These are phyloP conservation scores for Neogobius melanostomus DNA, from an alignment of 2,113 vertebrate species.

Conservation along the genomic window DNA sequence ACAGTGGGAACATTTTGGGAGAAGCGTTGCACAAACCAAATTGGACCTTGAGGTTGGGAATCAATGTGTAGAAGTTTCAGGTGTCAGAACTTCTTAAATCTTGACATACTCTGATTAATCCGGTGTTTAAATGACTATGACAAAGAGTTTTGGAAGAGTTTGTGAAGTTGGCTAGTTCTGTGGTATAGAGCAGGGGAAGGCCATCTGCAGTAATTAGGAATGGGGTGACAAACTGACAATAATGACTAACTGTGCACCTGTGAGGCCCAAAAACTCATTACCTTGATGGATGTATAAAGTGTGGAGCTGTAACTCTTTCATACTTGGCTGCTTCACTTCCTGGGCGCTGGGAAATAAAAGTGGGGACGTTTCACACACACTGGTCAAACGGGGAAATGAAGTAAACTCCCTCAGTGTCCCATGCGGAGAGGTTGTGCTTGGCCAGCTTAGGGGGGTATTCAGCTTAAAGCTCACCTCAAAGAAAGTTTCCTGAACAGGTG, in stretches of 20 bases:
- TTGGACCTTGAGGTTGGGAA: too few relatives aligned
- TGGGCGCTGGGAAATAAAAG: not conserved
- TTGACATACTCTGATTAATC: too few relatives aligned
- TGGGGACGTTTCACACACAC: slow-evolving; percentile 5
- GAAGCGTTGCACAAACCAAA: too few relatives aligned
- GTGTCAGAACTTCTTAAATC: too few relatives aligned
- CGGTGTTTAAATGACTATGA: too few relatives aligned
- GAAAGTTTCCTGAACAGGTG: slow-evolving; percentile 26
- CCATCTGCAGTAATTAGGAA: slow-evolving; percentile 2
- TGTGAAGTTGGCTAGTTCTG: not conserved
- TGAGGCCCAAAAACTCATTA: slow-evolving; percentile 8
- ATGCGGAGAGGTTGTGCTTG: not conserved
- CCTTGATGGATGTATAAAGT: slow-evolving; percentile 15
- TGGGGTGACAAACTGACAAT: not conserved
- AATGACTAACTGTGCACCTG: slow-evolving; percentile 9
- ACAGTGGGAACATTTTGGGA: too few relatives aligned
- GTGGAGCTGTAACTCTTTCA: slow-evolving; percentile 5
- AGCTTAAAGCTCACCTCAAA: slow-evolving; percentile 25
- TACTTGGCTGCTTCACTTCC: slow-evolving; percentile 14
- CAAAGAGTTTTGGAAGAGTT: not conserved
- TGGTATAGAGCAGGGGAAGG: not conserved
- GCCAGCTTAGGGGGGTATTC: slow-evolving; percentile 24
- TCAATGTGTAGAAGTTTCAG: too few relatives aligned
- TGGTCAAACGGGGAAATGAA: slow-evolving; percentile 15
- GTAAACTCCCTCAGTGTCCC: slow-evolving; percentile 10